A percentile compares a stretch with the other conserved stretches of the same genome.
phyloP scores from a whole-genome alignment of 2,888 invertebrate species.

The Apamea crenata region DNA sequence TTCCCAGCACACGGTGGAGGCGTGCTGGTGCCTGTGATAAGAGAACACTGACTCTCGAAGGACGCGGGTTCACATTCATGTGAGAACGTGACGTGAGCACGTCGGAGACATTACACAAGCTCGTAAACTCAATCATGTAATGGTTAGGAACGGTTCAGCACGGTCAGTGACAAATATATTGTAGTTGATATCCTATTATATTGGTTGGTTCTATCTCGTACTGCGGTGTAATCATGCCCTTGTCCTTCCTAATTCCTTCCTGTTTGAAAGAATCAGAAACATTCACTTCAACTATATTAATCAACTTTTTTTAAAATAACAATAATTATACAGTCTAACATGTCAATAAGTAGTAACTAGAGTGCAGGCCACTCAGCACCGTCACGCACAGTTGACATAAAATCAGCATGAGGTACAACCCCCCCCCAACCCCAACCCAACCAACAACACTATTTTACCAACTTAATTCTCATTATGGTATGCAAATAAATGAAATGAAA shows the following conservation, averaged over 20 bases:
- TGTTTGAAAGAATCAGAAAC: background rate
- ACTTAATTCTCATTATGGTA: too few relatives aligned
- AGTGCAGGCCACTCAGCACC: background rate
- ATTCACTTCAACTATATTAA: background rate
- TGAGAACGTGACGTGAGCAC: background rate
- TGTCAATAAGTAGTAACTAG: too few relatives aligned
- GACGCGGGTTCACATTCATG: background rate
- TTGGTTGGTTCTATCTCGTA: background rate
- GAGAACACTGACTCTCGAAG: background rate
- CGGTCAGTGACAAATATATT: background rate
- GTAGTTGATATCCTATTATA: background rate
- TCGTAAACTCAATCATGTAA: too few relatives aligned
- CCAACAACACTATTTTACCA: too few relatives aligned
- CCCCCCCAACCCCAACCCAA: too few relatives aligned
- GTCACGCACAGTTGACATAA: too few relatives aligned
- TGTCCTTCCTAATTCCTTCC: background rate
- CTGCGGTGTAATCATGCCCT: background rate
- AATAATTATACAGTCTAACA: background rate
- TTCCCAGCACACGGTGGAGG: slow-evolving; percentile 20
- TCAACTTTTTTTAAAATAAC: background rate
- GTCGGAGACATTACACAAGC: background rate
- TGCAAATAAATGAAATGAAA: too few relatives aligned
- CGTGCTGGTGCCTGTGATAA: background rate
- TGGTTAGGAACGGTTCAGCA: background rate
- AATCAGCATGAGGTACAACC: background rate